Evolutionary conservation across 2,113 vertebrate genomes (phyloP).

Genomic region (Scolopax mira): DNA sequence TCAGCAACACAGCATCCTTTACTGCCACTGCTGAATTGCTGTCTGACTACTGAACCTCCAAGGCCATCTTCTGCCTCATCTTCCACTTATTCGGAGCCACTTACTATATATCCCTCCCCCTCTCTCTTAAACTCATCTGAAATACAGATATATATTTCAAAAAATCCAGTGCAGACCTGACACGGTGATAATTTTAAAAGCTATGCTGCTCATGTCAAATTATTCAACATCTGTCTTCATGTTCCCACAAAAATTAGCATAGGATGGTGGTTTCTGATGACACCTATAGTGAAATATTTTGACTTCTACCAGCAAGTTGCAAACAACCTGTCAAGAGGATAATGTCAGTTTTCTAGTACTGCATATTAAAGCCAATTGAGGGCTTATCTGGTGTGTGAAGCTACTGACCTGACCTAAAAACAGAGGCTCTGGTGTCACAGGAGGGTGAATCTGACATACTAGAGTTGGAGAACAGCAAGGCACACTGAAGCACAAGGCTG

Average conservation of each 20-base stretch:
- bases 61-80: background rate
- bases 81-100: background rate
- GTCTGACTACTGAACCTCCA: background rate
- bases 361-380: conserved; percentile 75
- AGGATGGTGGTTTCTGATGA: conserved; percentile 83
- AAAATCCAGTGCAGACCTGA: conserved; percentile 52
- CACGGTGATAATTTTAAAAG: conserved; percentile 79
- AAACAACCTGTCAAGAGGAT: conserved; percentile 83
- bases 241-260: conserved; percentile 84
- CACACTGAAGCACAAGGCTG: background rate
- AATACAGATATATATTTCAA: conserved; percentile 33
- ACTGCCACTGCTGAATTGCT: background rate
- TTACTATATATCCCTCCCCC: background rate
- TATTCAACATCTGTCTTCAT: conserved; percentile 84
- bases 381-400: conserved; percentile 47
- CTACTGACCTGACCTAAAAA: conserved; percentile 43
- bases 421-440: background rate
- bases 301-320: conserved; percentile 81
- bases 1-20: background rate
- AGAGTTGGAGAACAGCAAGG: background rate
- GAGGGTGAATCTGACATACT: background rate
- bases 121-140: conserved; percentile 7
- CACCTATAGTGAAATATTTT: conserved; percentile 84
- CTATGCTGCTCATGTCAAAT: conserved; percentile 79
- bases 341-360: conserved; percentile 76